Percentiles rank a stretch among this genome's conserved stretches.
These are phyloP conservation scores for Drosophila azteca DNA, from an alignment of 1,140 invertebrate genomes.

Conservation along the genomic window DNA sequence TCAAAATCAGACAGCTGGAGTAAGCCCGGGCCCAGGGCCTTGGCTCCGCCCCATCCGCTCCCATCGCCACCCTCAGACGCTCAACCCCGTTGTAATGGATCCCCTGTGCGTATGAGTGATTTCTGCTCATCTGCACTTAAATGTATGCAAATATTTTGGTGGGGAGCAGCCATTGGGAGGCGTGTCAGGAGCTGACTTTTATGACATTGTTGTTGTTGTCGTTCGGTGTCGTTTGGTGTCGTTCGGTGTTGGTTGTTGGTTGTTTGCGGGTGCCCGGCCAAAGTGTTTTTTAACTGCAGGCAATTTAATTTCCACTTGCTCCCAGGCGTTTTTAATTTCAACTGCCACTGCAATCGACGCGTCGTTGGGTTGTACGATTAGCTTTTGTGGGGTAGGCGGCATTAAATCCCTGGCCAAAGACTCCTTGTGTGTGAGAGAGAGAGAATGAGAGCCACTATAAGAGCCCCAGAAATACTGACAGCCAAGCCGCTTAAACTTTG, in stretches of 20 bases:
- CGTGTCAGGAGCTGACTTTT: slow-evolving; percentile 70
- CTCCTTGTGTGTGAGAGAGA: neutral
- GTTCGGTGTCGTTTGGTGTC: slow-evolving; percentile 20
- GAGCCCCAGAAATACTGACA: slow-evolving; percentile 67
- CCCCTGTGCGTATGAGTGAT: slow-evolving; percentile 77
- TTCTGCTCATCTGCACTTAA: slow-evolving; percentile 71
- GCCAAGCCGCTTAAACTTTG: slow-evolving; percentile 83
- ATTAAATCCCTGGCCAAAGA: slow-evolving; percentile 14
- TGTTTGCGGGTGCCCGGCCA: slow-evolving; percentile 36
- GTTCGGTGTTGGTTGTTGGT: slow-evolving; percentile 20
- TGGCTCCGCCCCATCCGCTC: slow-evolving; percentile 39
- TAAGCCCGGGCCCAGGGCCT: slow-evolving; percentile 46
- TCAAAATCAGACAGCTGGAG: slow-evolving; percentile 68
- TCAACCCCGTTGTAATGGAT: slow-evolving; percentile 44
- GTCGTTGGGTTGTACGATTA: slow-evolving; percentile 44
- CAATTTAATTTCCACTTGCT: slow-evolving; percentile 74
- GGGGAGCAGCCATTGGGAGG: slow-evolving; percentile 25
- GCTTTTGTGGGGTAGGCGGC: slow-evolving; percentile 35
- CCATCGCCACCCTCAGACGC: slow-evolving; percentile 13
- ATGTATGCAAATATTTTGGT: slow-evolving; percentile 77
- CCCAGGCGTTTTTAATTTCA: slow-evolving; percentile 60
- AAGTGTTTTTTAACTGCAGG: slow-evolving; percentile 81
- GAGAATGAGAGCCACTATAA: slow-evolving; percentile 33
- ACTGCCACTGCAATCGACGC: slow-evolving; percentile 56
- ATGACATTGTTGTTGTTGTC: slow-evolving; percentile 48